Evolutionary conservation across 2,888 invertebrate species (phyloP).

Genomic region (Anticlea derivata): DNA sequence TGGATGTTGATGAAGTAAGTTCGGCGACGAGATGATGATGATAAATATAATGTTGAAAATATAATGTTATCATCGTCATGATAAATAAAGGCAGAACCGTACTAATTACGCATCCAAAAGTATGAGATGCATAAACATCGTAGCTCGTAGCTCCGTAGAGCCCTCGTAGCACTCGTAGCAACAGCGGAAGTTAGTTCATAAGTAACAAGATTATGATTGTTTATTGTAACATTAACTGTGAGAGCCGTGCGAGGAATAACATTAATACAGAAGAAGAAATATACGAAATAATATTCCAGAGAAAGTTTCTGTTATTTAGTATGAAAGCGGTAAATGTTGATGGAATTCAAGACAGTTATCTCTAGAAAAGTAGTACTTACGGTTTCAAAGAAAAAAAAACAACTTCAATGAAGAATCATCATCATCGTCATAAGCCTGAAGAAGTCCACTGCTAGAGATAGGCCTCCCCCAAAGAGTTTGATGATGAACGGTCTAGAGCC

Average conservation of each 20-base stretch:
- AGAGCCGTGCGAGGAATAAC: constrained; percentile 16
- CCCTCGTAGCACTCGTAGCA: constrained; percentile 32
- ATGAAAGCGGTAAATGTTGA: too few relatives aligned
- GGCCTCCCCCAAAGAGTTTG: too few relatives aligned
- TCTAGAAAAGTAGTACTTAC: too few relatives aligned
- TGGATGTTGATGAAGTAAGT: too few relatives aligned
- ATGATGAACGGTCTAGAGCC: too few relatives aligned
- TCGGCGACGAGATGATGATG: too few relatives aligned
- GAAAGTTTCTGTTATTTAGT: neutral
- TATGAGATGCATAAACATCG: neutral
- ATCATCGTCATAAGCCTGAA: too few relatives aligned
- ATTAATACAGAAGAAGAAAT: constrained; percentile 5
- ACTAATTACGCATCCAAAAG: constrained; percentile 5
- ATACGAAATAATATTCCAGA: neutral
- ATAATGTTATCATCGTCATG: neutral
- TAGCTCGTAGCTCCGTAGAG: constrained; percentile 23
- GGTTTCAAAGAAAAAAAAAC: too few relatives aligned
- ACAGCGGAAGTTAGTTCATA: constrained; percentile 36
- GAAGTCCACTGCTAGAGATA: too few relatives aligned
- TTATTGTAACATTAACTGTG: constrained; percentile 15
- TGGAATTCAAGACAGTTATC: neutral
- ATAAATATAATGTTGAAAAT: too few relatives aligned
- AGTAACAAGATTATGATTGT: constrained; percentile 38
- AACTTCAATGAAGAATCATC: too few relatives aligned
- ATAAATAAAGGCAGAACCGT: neutral